phyloP scores from a whole-genome alignment of 1,140 invertebrate species.

The Maconellicoccus hirsutus region DNA sequence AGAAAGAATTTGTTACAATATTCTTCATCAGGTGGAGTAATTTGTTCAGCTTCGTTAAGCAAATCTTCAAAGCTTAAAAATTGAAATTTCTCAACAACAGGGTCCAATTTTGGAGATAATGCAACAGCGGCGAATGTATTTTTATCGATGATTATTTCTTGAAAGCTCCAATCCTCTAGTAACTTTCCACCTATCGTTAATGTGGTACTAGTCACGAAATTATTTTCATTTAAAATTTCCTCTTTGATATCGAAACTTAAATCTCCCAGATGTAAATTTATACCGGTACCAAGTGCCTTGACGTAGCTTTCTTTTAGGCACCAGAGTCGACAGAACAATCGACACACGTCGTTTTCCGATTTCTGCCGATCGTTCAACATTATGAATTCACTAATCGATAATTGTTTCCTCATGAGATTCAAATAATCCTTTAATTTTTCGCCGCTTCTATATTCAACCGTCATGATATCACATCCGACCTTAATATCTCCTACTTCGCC shows the following conservation, averaged over 20 bases:
- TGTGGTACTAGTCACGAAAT: conserved; percentile 49
- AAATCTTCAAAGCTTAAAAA: conserved; percentile 32
- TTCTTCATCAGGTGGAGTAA: conserved; percentile 29
- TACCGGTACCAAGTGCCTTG: conserved; percentile 78
- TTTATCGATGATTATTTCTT: conserved; percentile 71
- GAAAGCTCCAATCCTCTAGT: conserved; percentile 63
- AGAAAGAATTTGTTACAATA: conserved; percentile 30
- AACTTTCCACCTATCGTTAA: conserved; percentile 50
- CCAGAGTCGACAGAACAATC: conserved; percentile 79
- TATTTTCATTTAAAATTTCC: conserved; percentile 35
- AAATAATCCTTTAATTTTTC: conserved; percentile 67
- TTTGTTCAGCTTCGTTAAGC: conserved; percentile 28
- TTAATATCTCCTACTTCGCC: conserved; percentile 43
- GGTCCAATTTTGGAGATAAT: conserved; percentile 20
- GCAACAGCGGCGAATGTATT: conserved; percentile 74
- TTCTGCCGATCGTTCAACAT: conserved; percentile 44
- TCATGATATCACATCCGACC: conserved; percentile 64
- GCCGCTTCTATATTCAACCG: conserved; percentile 49
- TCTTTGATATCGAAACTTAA: conserved; percentile 61
- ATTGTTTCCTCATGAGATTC: conserved; percentile 68
- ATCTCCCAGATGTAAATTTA: conserved; percentile 60
- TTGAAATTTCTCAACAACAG: conserved; percentile 26
- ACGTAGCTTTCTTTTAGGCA: conserved; percentile 92
- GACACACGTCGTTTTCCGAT: conserved; percentile 45
- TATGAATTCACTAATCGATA: conserved; percentile 66